Evolutionary conservation across 2,797 vertebrate genomes (phyloP).

Genomic region (Erithacus rubecula): DNA sequence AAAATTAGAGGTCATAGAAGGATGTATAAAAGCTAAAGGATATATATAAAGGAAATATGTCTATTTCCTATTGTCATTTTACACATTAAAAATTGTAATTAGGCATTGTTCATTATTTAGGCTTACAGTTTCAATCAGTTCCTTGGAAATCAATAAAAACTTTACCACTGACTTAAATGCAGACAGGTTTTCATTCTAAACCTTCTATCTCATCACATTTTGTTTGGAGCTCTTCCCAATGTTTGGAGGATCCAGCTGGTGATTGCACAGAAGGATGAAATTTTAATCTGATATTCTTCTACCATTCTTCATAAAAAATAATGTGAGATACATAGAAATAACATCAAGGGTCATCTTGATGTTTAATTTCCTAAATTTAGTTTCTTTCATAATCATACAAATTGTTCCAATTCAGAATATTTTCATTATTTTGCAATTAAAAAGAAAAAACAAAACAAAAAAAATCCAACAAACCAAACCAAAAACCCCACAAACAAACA

Average conservation of each 20-base stretch:
- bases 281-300: conserved; percentile 15
- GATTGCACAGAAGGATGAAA: neutral
- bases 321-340: neutral
- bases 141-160: neutral
- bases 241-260: neutral
- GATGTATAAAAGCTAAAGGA: conserved; percentile 14
- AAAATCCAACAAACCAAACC: neutral
- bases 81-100: neutral
- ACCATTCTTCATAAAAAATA: neutral
- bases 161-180: neutral
- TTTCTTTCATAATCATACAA: neutral
- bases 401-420: neutral
- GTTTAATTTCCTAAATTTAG: neutral
- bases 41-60: neutral
- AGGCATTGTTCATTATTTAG: neutral
- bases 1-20: conserved; percentile 51
- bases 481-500: neutral
- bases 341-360: neutral
- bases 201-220: neutral
- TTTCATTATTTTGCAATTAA: neutral
- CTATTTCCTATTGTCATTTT: neutral
- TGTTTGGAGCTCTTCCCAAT: neutral
- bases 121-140: neutral
- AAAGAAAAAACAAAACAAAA: neutral
- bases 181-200: neutral